Evolutionary conservation across 1,140 invertebrate species (phyloP).

Genomic region (Nephotettix cincticeps): DNA sequence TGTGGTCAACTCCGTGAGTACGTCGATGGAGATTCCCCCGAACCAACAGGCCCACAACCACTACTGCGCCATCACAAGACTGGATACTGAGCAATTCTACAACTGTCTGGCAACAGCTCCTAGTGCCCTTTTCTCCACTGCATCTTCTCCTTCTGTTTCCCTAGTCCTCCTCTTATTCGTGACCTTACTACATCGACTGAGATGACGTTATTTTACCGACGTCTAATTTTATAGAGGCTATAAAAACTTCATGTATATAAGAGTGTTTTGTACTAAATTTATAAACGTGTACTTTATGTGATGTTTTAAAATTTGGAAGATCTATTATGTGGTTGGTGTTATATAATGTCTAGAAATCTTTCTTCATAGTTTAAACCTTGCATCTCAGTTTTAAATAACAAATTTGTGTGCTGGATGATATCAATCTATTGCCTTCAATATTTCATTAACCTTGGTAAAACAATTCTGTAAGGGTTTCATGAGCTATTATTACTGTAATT

Average conservation of each 20-base stretch:
- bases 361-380: too few species aligned
- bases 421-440: too few species aligned
- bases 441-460: too few species aligned
- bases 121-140: slow-evolving; percentile 57
- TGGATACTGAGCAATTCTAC: slow-evolving; percentile 71
- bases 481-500: too few species aligned
- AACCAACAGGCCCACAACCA: slow-evolving; percentile 49
- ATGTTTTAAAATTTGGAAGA: neutral
- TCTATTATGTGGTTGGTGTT: neutral
- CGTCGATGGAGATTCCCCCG: slow-evolving; percentile 49
- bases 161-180: neutral
- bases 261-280: neutral
- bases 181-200: neutral
- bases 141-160: neutral
- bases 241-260: neutral
- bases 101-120: slow-evolving; percentile 71
- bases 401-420: too few species aligned
- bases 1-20: slow-evolving; percentile 67
- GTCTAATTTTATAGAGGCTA: neutral
- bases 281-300: neutral
- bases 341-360: too few species aligned
- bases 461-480: too few species aligned
- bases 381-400: too few species aligned
- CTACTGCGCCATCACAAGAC: slow-evolving; percentile 77
- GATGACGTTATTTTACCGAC: neutral